phyloP scores from a whole-genome alignment of 2,797 vertebrate genomes.

The Scleropages formosus region DNA sequence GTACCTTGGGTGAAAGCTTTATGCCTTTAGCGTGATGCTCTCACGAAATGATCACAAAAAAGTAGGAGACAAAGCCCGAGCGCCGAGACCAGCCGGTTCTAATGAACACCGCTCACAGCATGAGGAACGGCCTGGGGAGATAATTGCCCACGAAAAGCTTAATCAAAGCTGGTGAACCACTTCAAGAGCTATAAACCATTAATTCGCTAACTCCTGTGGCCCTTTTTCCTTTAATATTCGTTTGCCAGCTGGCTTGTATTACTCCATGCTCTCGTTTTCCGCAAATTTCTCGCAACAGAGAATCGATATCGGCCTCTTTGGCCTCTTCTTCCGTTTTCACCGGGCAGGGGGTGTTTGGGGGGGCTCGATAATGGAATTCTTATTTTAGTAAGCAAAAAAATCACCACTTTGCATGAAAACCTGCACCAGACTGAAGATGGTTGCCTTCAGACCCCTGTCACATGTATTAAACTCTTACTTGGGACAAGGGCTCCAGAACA shows the following conservation, averaged over 20 bases:
- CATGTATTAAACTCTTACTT: neutral
- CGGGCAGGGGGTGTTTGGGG: too few relatives aligned
- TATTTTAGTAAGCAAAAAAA: neutral
- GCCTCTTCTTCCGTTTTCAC: neutral
- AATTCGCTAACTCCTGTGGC: constrained; percentile 62
- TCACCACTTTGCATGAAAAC: neutral
- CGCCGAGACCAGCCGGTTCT: constrained; percentile 51
- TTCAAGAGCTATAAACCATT: constrained; percentile 64
- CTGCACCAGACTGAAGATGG: neutral
- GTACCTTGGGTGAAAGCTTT: neutral
- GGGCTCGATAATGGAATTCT: neutral
- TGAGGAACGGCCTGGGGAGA: constrained; percentile 72
- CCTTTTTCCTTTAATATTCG: neutral
- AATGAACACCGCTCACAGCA: constrained; percentile 71
- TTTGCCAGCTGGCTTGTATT: neutral
- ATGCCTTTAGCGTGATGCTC: neutral
- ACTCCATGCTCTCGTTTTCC: neutral
- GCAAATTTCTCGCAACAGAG: neutral
- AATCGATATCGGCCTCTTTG: constrained; percentile 4
- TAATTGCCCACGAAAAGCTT: constrained; percentile 76
- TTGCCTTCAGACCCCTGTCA: neutral
- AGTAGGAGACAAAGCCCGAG: neutral
- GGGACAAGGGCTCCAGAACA: too few relatives aligned
- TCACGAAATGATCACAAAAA: constrained; percentile 11
- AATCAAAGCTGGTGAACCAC: constrained; percentile 75